A percentile compares a stretch with the other conserved stretches of the same genome.
phyloP scores from a whole-genome alignment of 1,140 invertebrate species.

The Rhynchophorus ferrugineus region DNA sequence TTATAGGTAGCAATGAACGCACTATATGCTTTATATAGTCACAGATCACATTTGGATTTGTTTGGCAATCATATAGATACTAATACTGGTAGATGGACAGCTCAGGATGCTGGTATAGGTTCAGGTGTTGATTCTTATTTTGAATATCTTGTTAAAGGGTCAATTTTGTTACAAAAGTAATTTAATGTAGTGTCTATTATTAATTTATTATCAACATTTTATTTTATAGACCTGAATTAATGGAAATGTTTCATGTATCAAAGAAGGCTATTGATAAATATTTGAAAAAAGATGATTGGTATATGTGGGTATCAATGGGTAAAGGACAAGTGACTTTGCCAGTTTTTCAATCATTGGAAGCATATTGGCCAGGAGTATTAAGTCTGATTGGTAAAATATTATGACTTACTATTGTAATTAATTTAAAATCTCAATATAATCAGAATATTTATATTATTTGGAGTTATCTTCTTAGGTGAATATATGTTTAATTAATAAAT shows the following conservation, averaged over 20 bases:
- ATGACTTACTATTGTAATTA: not conserved
- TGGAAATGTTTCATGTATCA: slow-evolving; percentile 86
- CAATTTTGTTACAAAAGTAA: slow-evolving; percentile 18
- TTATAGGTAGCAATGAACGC: slow-evolving; percentile 83
- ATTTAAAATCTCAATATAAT: not conserved
- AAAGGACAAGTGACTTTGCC: slow-evolving; percentile 92
- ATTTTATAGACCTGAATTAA: slow-evolving; percentile 66
- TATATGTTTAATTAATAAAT: too few species aligned
- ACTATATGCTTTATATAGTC: slow-evolving; percentile 78
- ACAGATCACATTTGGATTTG: slow-evolving; percentile 80
- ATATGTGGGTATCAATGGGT: slow-evolving; percentile 93
- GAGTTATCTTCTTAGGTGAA: too few species aligned
- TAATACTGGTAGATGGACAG: slow-evolving; percentile 91
- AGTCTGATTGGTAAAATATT: slow-evolving; percentile 69
- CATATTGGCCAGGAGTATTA: slow-evolving; percentile 96
- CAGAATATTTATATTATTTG: too few species aligned
- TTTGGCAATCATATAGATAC: slow-evolving; percentile 98
- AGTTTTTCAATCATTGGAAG: slow-evolving; percentile 96
- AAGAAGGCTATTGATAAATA: slow-evolving; percentile 79
- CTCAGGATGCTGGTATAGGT: slow-evolving; percentile 82
- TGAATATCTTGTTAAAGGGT: slow-evolving; percentile 85
- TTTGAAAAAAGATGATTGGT: slow-evolving; percentile 89
- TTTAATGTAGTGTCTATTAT: too few species aligned
- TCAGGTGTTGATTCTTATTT: slow-evolving; percentile 98
- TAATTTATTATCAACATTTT: too few species aligned